Base-by-base conservation (phyloP, 2,797 vertebrate species). In the Sardinella longiceps region DNA sequence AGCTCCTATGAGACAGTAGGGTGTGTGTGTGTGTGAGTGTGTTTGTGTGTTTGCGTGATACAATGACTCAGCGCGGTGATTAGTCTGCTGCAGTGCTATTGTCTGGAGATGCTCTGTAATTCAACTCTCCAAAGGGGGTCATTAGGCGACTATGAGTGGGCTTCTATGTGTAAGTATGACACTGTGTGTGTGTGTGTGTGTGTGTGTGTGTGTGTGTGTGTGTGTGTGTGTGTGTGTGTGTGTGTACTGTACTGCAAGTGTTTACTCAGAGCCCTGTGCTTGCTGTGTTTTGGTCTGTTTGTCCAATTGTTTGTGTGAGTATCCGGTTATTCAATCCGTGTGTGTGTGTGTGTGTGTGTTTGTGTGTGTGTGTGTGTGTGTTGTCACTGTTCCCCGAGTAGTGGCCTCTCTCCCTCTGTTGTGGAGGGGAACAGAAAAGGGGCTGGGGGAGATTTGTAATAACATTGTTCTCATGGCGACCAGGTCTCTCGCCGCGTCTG, bases 381-480 rank as follows among this genome's bases (percentile, higher is more conserved):
- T 58, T 70, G 23, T 77, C 63, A 18, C 33, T 1, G 63, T 37
- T 33, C 30, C 28, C 82, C 58, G 58, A 86, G 87, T 84, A 85
- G 80, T 20, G 86, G 77, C 81, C 86, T 80, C 84, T 82, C 20
- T 80, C 84, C 81, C 20, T 46, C 85, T 87, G 87, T 77, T 90
- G 91, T 90, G 89, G 90, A 89, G 85, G 74, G 81, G 84, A 90
- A 87, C 88, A 89, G 87, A 93, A 85, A 63, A 80, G 66, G 88
- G 74, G 84, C 30, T 85, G 77, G 74, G 74, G 74, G 85, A 70
- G 86, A 92, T 92, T 91, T 89, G 89, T 90, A 89, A 91, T 91
- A 93, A 92, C 91, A 89, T 56, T 81, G 90, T 93, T 93, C 89
- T 93, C 92, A 92, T 92, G 92, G 87, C 1, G 88, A 93, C 92